phyloP scores from a whole-genome alignment of 1,140 invertebrate genomes.

The Sycobia sp. region DNA sequence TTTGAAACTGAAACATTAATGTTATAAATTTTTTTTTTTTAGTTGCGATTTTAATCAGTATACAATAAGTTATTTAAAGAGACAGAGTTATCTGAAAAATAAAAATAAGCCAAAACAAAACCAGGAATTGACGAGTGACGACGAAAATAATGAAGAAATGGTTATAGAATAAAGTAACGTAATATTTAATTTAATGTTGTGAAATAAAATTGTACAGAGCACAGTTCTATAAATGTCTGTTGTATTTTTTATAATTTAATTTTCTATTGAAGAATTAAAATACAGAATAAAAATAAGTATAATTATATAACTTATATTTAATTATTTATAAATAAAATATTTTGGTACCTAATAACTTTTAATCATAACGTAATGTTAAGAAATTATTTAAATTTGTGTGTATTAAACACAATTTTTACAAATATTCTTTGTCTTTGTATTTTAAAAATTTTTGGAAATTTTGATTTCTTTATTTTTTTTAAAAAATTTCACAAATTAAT shows the following conservation, averaged over 20 bases:
- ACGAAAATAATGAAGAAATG: conserved; percentile 52
- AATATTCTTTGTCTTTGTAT: too few relatives aligned
- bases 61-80: conserved; percentile 70
- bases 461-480: too few relatives aligned
- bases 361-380: too few relatives aligned
- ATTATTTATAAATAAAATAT: too few relatives aligned
- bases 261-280: conserved; percentile 16
- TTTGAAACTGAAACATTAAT: too few relatives aligned
- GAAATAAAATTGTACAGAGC: conserved; percentile 18
- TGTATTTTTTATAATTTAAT: conserved; percentile 11
- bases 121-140: conserved; percentile 45
- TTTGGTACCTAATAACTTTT: too few relatives aligned
- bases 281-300: conserved; percentile 4
- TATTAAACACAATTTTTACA: too few relatives aligned
- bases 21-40: conserved; percentile 47
- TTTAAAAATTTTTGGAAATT: too few relatives aligned
- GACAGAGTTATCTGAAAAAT: conserved; percentile 60
- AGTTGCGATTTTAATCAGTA: conserved; percentile 85
- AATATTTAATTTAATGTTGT: conserved; percentile 5
- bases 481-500: too few relatives aligned
- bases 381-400: too few relatives aligned
- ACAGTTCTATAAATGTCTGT: background rate
- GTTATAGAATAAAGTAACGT: conserved; percentile 37
- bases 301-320: too few relatives aligned
- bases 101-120: conserved; percentile 43